A percentile compares a stretch with the other conserved stretches of the same genome.
Evolutionary conservation across 1,140 invertebrate genomes (phyloP).

Genomic region (Dolichoris vasculosae): DNA sequence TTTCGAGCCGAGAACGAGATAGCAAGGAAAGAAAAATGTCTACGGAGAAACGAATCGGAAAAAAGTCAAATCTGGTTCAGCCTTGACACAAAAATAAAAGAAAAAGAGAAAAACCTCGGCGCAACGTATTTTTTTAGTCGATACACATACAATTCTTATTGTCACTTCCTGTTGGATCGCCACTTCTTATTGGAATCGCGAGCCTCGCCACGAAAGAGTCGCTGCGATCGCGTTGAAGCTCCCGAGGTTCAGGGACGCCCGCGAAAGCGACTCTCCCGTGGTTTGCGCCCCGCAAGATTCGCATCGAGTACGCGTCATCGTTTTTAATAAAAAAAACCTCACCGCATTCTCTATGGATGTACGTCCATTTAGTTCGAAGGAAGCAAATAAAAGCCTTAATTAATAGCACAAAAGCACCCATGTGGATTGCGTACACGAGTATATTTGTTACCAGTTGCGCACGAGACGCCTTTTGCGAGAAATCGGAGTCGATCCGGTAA

Average conservation of each 20-base stretch:
- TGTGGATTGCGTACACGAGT: too few relatives aligned
- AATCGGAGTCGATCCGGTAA: too few relatives aligned
- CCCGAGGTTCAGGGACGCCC: slow-evolving; percentile 18
- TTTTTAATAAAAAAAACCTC: too few relatives aligned
- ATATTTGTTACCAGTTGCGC: too few relatives aligned
- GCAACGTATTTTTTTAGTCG: too few relatives aligned
- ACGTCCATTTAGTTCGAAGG: too few relatives aligned
- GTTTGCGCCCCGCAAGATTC: neutral
- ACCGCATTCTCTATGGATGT: too few relatives aligned
- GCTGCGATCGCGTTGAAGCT: neutral
- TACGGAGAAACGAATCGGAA: neutral
- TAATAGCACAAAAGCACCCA: too few relatives aligned
- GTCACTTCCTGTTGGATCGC: slow-evolving; percentile 30
- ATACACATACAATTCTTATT: slow-evolving; percentile 1
- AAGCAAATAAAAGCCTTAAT: too few relatives aligned
- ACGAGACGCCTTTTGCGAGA: too few relatives aligned
- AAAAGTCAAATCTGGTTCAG: neutral
- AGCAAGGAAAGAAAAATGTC: neutral
- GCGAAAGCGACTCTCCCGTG: slow-evolving; percentile 15
- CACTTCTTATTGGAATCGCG: slow-evolving; percentile 13
- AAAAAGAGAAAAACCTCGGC: neutral
- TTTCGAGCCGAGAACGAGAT: neutral
- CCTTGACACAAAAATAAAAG: slow-evolving; percentile 11
- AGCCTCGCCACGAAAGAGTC: neutral
- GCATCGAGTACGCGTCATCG: neutral